Evolutionary conservation across 2,113 vertebrate genomes (phyloP).

Genomic region (Lasiurus borealis): DNA sequence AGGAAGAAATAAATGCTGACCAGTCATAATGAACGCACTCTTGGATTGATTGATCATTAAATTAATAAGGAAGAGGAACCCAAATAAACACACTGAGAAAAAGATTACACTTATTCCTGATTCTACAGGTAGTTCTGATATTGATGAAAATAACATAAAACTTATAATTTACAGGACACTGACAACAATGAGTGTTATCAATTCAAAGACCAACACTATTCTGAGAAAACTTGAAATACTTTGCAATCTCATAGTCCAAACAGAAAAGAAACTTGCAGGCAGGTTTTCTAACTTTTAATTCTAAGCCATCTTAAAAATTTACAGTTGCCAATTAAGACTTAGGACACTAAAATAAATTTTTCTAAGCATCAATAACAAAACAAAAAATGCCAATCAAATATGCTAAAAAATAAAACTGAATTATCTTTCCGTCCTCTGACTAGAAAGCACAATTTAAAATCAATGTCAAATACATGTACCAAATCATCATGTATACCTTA

Average conservation of each 20-base stretch:
- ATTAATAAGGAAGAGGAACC: constrained; percentile 5
- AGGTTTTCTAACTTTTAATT: constrained; percentile 45
- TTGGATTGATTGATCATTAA: not conserved
- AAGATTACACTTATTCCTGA: constrained; percentile 30
- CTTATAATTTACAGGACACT: not conserved
- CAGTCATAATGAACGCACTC: constrained; percentile 13
- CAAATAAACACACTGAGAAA: not conserved
- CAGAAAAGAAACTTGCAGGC: not conserved
- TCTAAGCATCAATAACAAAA: not conserved
- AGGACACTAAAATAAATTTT: constrained; percentile 2
- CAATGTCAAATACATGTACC: not conserved
- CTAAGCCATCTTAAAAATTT: constrained; percentile 17
- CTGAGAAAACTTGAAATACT: constrained; percentile 7
- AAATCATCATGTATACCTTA: not conserved
- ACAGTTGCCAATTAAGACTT: constrained; percentile 1
- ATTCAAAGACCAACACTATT: not conserved
- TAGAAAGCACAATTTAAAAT: constrained; percentile 16
- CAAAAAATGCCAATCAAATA: not conserved
- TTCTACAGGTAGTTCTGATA: constrained; percentile 35
- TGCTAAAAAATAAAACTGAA: not conserved
- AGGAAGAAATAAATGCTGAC: constrained; percentile 8
- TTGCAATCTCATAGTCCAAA: not conserved
- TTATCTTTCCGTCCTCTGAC: constrained; percentile 29
- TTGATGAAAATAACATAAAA: constrained; percentile 35
- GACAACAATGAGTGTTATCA: not conserved